These are phyloP conservation scores for Lasioglossum marginatum DNA, from an alignment of 2,888 invertebrate genomes.

Conservation along the genomic window DNA sequence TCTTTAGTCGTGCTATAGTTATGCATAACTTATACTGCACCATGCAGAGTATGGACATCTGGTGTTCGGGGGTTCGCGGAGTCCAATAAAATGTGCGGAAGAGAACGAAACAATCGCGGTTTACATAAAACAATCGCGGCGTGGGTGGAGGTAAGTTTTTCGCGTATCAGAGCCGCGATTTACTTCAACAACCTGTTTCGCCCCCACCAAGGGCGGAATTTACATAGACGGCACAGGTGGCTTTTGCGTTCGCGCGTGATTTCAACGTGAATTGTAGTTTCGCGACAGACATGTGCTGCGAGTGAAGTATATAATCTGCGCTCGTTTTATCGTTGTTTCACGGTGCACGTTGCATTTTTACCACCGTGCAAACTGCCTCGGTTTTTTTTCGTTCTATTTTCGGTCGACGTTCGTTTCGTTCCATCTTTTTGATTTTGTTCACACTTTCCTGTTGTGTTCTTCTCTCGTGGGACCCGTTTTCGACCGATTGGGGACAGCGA, in stretches of 20 bases:
- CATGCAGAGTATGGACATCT: neutral
- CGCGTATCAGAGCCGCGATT: conserved; percentile 21
- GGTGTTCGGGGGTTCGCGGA: neutral
- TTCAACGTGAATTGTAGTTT: conserved; percentile 61
- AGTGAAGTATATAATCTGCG: conserved; percentile 34
- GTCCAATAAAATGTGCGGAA: neutral
- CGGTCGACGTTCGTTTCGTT: neutral
- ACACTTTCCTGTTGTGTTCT: neutral
- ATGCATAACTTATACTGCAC: neutral
- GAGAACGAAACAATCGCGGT: neutral
- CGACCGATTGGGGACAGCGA: conserved; percentile 1
- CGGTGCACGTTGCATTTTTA: conserved; percentile 4
- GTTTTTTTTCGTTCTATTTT: neutral
- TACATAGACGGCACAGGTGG: conserved; percentile 43
- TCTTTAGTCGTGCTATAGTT: neutral
- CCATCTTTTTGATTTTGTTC: neutral
- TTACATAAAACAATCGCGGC: neutral
- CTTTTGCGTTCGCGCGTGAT: conserved; percentile 39
- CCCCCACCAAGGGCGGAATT: conserved; percentile 55
- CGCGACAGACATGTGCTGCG: conserved; percentile 45
- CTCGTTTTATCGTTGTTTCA: neutral
- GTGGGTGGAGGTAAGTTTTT: conserved; percentile 43
- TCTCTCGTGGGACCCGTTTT: conserved; percentile 4
- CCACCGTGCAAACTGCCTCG: neutral
- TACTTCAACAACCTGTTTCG: conserved; percentile 61